Conservation (phyloP, 2,888 invertebrate genomes). For the Dichetophora obliterata region DNA sequence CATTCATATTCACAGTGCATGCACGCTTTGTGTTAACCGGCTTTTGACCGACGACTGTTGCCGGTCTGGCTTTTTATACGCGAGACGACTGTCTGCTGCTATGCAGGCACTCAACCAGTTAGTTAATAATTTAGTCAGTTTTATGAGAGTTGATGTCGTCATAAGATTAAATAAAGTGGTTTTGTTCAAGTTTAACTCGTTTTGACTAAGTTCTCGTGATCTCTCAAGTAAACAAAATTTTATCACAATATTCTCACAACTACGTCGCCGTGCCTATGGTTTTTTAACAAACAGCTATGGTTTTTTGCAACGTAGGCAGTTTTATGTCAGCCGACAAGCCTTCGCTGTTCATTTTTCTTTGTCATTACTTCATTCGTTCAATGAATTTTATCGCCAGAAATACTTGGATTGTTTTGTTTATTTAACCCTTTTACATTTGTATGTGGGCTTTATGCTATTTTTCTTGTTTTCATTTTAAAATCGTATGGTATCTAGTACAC, state of each 20-base stretch:
- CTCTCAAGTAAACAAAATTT: background rate
- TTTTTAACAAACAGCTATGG: too few species aligned
- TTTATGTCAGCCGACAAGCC: background rate
- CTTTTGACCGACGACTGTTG: background rate
- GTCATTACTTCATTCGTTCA: background rate
- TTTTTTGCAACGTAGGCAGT: slow-evolving; percentile 3
- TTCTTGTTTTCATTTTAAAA: background rate
- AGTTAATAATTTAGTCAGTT: too few species aligned
- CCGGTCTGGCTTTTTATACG: background rate
- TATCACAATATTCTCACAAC: background rate
- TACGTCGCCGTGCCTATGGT: background rate
- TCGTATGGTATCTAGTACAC: slow-evolving; percentile 42
- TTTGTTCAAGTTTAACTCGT: too few species aligned
- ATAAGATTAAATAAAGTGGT: too few species aligned
- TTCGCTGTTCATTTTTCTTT: background rate
- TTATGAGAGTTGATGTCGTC: too few species aligned
- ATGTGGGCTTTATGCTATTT: background rate
- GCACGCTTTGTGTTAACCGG: background rate
- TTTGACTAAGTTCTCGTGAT: too few species aligned
- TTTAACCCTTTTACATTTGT: slow-evolving; percentile 1
- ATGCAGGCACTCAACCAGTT: background rate
- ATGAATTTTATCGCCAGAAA: background rate
- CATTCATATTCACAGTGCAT: background rate
- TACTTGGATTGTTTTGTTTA: slow-evolving; percentile 5
- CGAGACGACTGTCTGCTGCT: background rate